phyloP scores from a whole-genome alignment of 1,140 invertebrate species.

The Pseudoatta argentina region DNA sequence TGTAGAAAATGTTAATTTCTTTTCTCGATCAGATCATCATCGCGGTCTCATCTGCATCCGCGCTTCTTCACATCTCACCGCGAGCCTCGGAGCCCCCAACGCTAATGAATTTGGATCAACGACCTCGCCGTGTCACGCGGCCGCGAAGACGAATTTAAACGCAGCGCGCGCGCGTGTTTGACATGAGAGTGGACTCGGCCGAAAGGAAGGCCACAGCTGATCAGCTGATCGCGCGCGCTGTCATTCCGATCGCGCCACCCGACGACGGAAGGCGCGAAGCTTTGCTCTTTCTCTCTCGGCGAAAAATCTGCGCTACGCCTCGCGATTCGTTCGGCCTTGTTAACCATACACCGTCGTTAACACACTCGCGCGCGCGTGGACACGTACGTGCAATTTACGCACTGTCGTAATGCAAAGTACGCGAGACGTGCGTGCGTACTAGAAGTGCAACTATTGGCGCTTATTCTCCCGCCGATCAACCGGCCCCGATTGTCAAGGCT shows the following conservation, averaged over 20 bases:
- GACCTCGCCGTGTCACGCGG: constrained; percentile 47
- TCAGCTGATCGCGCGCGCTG: constrained; percentile 74
- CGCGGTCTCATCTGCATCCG: neutral
- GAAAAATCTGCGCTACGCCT: neutral
- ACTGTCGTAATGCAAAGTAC: neutral
- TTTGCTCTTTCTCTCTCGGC: neutral
- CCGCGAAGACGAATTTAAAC: constrained; percentile 63
- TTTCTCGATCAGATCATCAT: neutral
- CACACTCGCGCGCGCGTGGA: constrained; percentile 28
- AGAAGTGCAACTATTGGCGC: neutral
- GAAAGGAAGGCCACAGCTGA: constrained; percentile 73
- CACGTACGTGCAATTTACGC: neutral
- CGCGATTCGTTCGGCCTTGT: constrained; percentile 61
- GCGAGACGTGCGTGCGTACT: neutral
- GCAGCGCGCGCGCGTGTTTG: constrained; percentile 39
- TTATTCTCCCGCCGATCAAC: neutral
- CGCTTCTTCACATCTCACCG: neutral
- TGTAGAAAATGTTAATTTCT: neutral
- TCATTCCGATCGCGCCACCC: constrained; percentile 72
- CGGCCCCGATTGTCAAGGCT: constrained; percentile 67
- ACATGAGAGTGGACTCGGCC: constrained; percentile 43
- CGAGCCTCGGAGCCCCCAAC: neutral
- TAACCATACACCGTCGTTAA: constrained; percentile 15
- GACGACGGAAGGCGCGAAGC: constrained; percentile 60
- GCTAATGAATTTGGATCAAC: constrained; percentile 58